Conservation (phyloP, 2,797 vertebrate species). For the Manis javanica region DNA sequence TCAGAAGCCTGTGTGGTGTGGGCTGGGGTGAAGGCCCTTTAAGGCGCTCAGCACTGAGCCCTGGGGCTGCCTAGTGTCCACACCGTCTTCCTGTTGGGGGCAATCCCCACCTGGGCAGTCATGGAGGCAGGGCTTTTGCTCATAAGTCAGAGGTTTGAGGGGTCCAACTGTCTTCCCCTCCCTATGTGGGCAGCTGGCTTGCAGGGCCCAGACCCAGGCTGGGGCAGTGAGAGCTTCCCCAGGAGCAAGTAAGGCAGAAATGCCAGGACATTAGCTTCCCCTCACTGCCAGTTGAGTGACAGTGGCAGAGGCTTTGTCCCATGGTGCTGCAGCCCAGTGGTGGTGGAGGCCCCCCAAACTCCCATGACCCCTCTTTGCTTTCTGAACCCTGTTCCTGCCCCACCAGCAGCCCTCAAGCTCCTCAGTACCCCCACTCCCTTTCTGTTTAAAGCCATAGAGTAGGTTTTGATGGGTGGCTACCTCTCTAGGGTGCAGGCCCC, state of each 20-base stretch:
- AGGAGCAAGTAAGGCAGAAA: not conserved
- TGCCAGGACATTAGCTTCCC: not conserved
- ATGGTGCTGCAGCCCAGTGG: not conserved
- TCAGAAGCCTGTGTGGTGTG: not conserved
- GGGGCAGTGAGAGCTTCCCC: not conserved
- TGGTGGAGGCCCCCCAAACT: no score
- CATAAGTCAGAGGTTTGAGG: not conserved
- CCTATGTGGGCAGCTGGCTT: not conserved
- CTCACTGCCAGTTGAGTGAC: no score
- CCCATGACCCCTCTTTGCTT: not conserved
- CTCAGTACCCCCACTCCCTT: not conserved
- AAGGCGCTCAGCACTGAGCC: no score
- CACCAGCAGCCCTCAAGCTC: not conserved
- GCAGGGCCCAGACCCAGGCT: no score
- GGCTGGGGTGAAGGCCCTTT: not conserved
- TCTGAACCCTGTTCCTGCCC: not conserved
- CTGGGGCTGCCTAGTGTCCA: accelerated
- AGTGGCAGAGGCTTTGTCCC: no score
- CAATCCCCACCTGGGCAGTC: not conserved
- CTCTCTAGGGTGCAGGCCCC: not conserved
- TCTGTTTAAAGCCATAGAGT: not conserved
- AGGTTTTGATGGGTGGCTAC: not conserved
- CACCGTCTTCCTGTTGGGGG: not conserved
- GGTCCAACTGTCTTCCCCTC: no score
- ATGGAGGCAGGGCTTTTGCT: not conserved